A percentile compares a stretch with the other conserved stretches of the same genome.
Evolutionary conservation across 2,888 invertebrate genomes (phyloP).

Genomic region (Lepas anatifera): DNA sequence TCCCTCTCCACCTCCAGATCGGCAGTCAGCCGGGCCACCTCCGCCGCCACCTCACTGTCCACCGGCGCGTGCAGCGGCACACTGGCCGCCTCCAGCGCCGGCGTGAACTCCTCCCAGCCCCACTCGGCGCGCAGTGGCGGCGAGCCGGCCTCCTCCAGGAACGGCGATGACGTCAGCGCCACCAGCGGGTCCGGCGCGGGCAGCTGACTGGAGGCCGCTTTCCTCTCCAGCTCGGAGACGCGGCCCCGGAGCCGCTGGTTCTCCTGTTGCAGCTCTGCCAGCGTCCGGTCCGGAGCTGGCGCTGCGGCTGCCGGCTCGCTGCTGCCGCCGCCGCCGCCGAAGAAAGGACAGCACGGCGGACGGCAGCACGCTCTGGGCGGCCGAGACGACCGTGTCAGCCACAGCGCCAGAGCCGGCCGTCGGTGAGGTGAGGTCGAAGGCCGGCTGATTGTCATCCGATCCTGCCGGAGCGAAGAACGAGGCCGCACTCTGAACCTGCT

Average conservation of each 20-base stretch:
- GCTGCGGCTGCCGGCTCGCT: neutral
- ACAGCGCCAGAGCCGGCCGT: neutral
- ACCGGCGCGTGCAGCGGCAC: neutral
- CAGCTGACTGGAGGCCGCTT: no score
- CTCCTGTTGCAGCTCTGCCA: neutral
- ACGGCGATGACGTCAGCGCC: neutral
- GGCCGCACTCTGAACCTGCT: no score
- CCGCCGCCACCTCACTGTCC: neutral
- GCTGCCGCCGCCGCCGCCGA: neutral
- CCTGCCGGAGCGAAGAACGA: neutral
- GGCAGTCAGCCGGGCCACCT: no score
- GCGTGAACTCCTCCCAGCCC: constrained; percentile 2
- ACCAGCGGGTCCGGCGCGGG: neutral
- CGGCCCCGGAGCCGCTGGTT: neutral
- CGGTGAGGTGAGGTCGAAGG: neutral
- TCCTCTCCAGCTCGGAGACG: neutral
- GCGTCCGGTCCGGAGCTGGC: no score
- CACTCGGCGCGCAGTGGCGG: neutral
- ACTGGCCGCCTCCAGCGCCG: neutral
- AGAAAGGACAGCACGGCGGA: constrained; percentile 3
- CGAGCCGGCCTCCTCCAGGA: constrained; percentile 7
- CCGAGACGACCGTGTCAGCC: neutral
- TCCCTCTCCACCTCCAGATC: neutral
- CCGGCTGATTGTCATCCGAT: no score
- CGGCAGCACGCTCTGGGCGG: constrained; percentile 6